Conservation (phyloP, 2,888 invertebrate genomes). For the Cryptus viduatorius region DNA sequence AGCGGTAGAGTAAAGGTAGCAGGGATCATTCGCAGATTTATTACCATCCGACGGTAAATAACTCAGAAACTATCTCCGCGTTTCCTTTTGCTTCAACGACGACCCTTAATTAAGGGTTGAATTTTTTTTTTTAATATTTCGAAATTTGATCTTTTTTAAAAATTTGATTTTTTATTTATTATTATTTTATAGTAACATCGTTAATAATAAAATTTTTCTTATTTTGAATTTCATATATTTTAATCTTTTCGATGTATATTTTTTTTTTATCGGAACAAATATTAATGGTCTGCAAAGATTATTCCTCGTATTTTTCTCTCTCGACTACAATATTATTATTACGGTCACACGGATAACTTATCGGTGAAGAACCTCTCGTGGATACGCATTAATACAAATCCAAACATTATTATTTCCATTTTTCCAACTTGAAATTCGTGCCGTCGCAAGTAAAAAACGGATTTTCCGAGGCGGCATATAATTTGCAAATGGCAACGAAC, state of each 20-base stretch:
- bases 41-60: slow-evolving; percentile 25
- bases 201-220: not conserved
- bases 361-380: not conserved
- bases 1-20: slow-evolving; percentile 9
- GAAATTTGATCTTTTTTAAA: not conserved
- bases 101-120: not conserved
- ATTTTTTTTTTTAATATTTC: not conserved
- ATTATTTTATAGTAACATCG: not conserved
- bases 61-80: not conserved
- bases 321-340: not conserved
- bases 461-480: too few species aligned
- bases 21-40: slow-evolving; percentile 58
- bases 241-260: not conserved
- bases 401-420: not conserved
- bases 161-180: not conserved
- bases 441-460: too few species aligned
- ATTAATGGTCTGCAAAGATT: not conserved
- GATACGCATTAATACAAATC: not conserved
- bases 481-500: too few species aligned
- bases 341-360: not conserved
- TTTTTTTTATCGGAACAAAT: not conserved
- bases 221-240: not conserved
- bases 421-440: not conserved
- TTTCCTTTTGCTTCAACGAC: not conserved
- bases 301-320: too few species aligned